A percentile compares a stretch with the other conserved stretches of the same genome.
Evolutionary conservation across 2,113 vertebrate genomes (phyloP).

Genomic region (Ictalurus punctatus): DNA sequence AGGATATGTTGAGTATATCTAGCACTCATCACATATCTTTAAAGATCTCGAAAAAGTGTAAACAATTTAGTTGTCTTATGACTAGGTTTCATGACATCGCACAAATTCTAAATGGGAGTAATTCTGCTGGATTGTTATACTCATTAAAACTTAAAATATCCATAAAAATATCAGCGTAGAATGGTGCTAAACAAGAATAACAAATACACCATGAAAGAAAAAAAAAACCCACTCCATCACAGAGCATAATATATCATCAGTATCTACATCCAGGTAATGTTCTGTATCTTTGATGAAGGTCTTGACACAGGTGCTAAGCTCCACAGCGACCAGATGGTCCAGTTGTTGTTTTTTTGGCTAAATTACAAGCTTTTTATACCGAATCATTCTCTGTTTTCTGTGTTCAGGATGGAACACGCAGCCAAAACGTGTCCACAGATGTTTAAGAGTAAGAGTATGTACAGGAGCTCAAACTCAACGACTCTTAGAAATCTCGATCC

Average conservation of each 20-base stretch:
- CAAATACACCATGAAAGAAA: not conserved
- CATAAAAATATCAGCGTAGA: not conserved
- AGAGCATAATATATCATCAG: not conserved
- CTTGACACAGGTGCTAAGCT: not conserved
- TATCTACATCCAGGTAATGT: not conserved
- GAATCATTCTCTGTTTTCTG: not conserved
- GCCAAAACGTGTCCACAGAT: not conserved
- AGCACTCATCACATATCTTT: not conserved
- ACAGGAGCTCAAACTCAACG: not conserved
- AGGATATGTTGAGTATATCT: not conserved
- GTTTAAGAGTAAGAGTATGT: not conserved
- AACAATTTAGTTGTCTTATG: not conserved
- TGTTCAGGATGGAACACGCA: not conserved
- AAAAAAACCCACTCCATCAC: not conserved
- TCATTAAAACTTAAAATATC: not conserved
- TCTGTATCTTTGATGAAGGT: not conserved
- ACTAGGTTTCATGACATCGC: not conserved
- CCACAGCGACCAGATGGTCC: not conserved
- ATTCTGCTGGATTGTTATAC: not conserved
- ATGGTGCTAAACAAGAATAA: not conserved
- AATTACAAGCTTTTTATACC: not conserved
- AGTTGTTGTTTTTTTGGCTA: not conserved
- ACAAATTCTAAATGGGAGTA: not conserved
- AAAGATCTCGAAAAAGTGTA: not conserved
- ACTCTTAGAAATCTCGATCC: constrained; percentile 75